Evolutionary conservation across 2,888 invertebrate species (phyloP).

Genomic region (Gymnocheta viridis): DNA sequence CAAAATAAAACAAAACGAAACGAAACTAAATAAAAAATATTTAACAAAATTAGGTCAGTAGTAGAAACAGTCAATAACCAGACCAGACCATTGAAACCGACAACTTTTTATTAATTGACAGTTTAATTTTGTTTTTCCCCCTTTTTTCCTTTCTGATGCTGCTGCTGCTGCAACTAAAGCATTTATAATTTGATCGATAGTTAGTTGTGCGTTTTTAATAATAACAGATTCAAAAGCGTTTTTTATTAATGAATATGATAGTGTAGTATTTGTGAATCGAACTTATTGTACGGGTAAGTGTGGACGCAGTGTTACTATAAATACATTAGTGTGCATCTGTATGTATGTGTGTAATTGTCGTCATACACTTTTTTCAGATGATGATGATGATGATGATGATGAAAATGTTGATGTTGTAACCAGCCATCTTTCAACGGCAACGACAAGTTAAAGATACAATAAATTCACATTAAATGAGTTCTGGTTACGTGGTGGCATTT

Average conservation of each 20-base stretch:
- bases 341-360: slow-evolving; percentile 32
- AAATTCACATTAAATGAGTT: slow-evolving; percentile 66
- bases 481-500: slow-evolving; percentile 61
- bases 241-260: not conserved
- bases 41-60: slow-evolving; percentile 62
- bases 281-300: not conserved
- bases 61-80: slow-evolving; percentile 66
- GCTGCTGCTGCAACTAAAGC: slow-evolving; percentile 27
- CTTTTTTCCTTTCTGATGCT: slow-evolving; percentile 3
- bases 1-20: slow-evolving; percentile 19
- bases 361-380: slow-evolving; percentile 32
- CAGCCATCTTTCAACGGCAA: slow-evolving; percentile 59
- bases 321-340: slow-evolving; percentile 11
- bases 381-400: slow-evolving; percentile 51
- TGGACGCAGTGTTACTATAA: slow-evolving; percentile 8
- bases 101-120: slow-evolving; percentile 69
- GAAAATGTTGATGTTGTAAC: slow-evolving; percentile 62
- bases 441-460: slow-evolving; percentile 54
- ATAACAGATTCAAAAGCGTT: not conserved
- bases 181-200: slow-evolving; percentile 61
- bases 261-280: not conserved
- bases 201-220: slow-evolving; percentile 60
- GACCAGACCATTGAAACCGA: slow-evolving; percentile 51
- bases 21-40: slow-evolving; percentile 25
- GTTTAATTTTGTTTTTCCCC: slow-evolving; percentile 66